Base-by-base conservation (phyloP, 2,113 vertebrate species). In the Ctenodactylus gundi region DNA sequence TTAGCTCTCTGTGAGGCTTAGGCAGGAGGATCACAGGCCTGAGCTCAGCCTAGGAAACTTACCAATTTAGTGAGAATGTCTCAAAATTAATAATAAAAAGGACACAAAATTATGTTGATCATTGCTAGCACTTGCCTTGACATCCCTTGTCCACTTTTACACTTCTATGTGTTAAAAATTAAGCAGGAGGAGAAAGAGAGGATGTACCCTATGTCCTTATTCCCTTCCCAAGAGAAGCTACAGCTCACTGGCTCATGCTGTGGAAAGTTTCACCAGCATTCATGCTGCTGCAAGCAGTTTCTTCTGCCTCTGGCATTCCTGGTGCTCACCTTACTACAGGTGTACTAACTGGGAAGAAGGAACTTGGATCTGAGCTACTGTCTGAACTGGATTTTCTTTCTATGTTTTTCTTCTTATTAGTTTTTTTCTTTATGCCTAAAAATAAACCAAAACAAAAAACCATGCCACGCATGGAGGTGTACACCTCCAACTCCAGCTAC, bases 21-120 rank as follows among this genome's bases (percentile, higher is more conserved):
- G n/a, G n/a, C n/a, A n/a, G n/a, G n/a, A n/a, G n/a, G n/a, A n/a
- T n/a, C n/a, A n/a, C n/a, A n/a, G n/a, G n/a, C n/a, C n/a, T n/a
- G n/a, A n/a, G n/a, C n/a, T n/a, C n/a, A n/a, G n/a, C n/a, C n/a
- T n/a, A n/a, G n/a, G n/a, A n/a, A n/a, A n/a, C n/a, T n/a, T n/a
- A n/a, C n/a, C n/a, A n/a, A n/a, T n/a, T n/a, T n/a, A n/a, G n/a
- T n/a, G n/a, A n/a, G n/a, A n/a, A n/a, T n/a, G n/a, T n/a, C n/a
- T n/a, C n/a, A n/a, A n/a, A n/a, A n/a, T n/a, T n/a, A n/a, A n/a
- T n/a, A n/a, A n/a, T n/a, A n/a, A n/a, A n/a, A n/a, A n/a, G n/a
- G 13, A 20, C 8, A n/a, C 39, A 6, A 64, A 46, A 25, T 11
- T 12, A 17, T 34, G 39, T 3, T 1, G 0, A 4, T 7, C 25